Percentiles rank a stretch among this genome's conserved stretches.
phyloP scores from a whole-genome alignment of 2,888 invertebrate genomes.

The Strigamia maritima region DNA sequence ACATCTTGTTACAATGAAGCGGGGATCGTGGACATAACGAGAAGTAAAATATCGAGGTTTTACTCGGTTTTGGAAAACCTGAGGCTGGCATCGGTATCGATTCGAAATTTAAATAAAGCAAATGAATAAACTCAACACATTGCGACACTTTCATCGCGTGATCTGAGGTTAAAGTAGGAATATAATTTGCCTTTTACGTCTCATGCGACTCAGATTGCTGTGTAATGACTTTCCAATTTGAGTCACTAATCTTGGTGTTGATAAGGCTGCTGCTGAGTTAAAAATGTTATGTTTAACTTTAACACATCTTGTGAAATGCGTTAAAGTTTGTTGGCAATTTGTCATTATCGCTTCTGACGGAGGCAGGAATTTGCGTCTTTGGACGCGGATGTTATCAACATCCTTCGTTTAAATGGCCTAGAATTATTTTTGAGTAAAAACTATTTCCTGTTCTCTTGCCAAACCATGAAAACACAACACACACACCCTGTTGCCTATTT shows the following conservation, averaged over 20 bases:
- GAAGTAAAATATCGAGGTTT: neutral
- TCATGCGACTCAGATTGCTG: too few species aligned
- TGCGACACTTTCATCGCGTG: too few species aligned
- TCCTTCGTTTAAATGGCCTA: neutral
- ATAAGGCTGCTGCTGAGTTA: neutral
- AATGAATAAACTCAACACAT: too few species aligned
- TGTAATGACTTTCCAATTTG: neutral
- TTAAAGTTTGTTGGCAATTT: neutral
- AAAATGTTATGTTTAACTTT: neutral
- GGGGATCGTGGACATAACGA: neutral
- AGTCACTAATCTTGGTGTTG: neutral
- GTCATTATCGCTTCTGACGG: neutral
- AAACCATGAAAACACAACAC: conserved; percentile 13
- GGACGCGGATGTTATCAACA: conserved; percentile 18
- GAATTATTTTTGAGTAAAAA: conserved; percentile 19
- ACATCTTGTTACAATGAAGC: too few species aligned
- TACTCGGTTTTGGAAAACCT: too few species aligned
- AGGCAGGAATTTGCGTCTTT: neutral
- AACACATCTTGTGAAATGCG: neutral
- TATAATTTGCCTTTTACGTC: too few species aligned
- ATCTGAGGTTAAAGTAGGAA: too few species aligned
- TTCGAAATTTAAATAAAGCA: too few species aligned
- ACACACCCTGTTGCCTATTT: conserved; percentile 22
- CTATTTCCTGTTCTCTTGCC: conserved; percentile 29
- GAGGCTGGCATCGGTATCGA: too few species aligned